These are phyloP conservation scores for Holothuria leucospilota DNA, from an alignment of 53 echinoderm and acorn worm genomes.

Conservation along the genomic window DNA sequence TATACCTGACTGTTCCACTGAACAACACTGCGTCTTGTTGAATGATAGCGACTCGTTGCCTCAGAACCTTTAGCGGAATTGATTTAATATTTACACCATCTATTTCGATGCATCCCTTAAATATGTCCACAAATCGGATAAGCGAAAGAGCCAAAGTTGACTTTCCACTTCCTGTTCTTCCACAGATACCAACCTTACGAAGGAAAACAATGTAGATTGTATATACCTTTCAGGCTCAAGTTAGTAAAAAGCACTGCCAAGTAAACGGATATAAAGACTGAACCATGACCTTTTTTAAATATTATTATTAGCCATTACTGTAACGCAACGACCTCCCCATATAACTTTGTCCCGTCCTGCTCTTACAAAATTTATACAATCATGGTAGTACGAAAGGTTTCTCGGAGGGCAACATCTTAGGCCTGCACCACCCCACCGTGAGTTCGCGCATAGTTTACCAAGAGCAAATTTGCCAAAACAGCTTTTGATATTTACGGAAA, in stretches of 20 bases:
- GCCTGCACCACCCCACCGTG: too few species aligned
- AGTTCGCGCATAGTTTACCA: too few species aligned
- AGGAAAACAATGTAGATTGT: neutral
- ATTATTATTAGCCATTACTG: too few species aligned
- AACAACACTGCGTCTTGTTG: slow-evolving; percentile 73
- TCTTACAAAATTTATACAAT: too few species aligned
- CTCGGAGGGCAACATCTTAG: too few species aligned
- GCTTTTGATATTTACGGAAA: too few species aligned
- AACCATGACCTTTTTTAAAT: too few species aligned
- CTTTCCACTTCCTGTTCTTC: slow-evolving; percentile 80
- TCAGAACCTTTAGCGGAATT: slow-evolving; percentile 60
- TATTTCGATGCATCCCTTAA: slow-evolving; percentile 68
- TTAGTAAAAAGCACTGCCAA: neutral
- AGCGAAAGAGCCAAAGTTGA: slow-evolving; percentile 75
- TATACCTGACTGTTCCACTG: slow-evolving; percentile 74
- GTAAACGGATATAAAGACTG: too few species aligned
- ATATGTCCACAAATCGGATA: slow-evolving; percentile 73
- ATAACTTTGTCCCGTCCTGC: too few species aligned
- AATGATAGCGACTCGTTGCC: slow-evolving; percentile 70
- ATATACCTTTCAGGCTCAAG: neutral
- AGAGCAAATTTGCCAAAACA: too few species aligned
- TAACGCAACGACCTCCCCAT: too few species aligned
- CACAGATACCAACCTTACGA: slow-evolving; percentile 74
- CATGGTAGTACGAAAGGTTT: too few species aligned
- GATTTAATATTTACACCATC: slow-evolving; percentile 68